Base-by-base conservation (phyloP, 2,113 vertebrate genomes). In the Amblyornis subalaris region DNA sequence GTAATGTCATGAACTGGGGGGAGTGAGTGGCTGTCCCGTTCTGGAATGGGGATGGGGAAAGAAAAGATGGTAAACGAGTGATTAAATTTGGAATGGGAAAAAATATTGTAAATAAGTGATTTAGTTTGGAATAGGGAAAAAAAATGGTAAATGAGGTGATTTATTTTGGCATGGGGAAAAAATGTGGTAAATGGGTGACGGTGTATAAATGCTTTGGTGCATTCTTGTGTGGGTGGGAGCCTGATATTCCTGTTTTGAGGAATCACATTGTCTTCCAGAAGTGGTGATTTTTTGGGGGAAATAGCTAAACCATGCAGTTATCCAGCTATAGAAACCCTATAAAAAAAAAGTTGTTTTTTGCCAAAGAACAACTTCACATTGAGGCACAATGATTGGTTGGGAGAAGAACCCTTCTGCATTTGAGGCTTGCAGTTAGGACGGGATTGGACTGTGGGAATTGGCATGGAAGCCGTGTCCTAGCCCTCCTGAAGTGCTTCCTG, bases 301-400 rank as follows among this genome's bases (percentile, higher is more conserved):
- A 25, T 23, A 38, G 0, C 33, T 22, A 24, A 83, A 73, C 8
- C 12, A 1, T 61, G 29, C 31, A 28, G 35, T 50, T 78, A 67
- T 0, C 61, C 45, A 53, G 33, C 48, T 18, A 0, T 1, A 62
- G 55, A 73, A 65, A 53, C 28, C 7, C 51, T n/a, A n/a, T n/a
- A n/a, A n/a, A n/a, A n/a, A n/a, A n/a, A n/a, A n/a, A n/a, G n/a
- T 2, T 33, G 10, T 57, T 22, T 76, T 29, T 36, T 45, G 15
- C 26, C 28, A 10, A 7, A 74, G 23, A 82, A 4, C 44, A 24
- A 0, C 33, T 38, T 38, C 16, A 2, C 23, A 0, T 23, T 13
- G 53, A 8, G 69, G 42, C 3, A 2, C 55, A 4, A 2, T 2
- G 80, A 5, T 5, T 44, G 50, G 20, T 58, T 36, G 69, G 76